Evolutionary conservation across 1,140 invertebrate species (phyloP).

Genomic region (Lordiphosa clarofinis): DNA sequence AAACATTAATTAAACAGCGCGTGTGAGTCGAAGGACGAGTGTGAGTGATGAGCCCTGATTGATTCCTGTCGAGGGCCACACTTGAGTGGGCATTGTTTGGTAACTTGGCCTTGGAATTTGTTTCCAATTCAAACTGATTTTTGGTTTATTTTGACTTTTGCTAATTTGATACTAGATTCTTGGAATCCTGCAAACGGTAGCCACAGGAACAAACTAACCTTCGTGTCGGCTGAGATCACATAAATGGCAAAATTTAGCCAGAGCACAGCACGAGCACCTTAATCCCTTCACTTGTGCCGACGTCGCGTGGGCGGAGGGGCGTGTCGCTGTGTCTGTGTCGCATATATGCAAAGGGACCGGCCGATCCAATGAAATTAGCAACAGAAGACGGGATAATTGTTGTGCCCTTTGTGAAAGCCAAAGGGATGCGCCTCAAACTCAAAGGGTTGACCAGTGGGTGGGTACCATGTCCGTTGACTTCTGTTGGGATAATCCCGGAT

Average conservation of each 20-base stretch:
- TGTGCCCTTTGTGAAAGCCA: constrained; percentile 15
- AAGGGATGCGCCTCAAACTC: constrained; percentile 1
- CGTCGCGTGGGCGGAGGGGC: constrained; percentile 56
- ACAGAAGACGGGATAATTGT: constrained; percentile 75
- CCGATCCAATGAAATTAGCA: constrained; percentile 70
- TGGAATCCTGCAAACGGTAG: constrained; percentile 36
- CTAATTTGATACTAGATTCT: constrained; percentile 39
- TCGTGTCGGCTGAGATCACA: constrained; percentile 39
- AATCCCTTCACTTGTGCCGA: constrained; percentile 51
- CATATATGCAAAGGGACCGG: constrained; percentile 31
- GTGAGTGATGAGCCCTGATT: constrained; percentile 78
- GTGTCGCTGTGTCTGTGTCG: constrained; percentile 40
- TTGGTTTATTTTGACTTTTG: constrained; percentile 43
- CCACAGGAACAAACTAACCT: constrained; percentile 8
- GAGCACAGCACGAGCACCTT: constrained; percentile 43
- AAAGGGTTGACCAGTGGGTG: constrained; percentile 28
- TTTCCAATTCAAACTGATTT: constrained; percentile 77
- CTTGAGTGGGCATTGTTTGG: constrained; percentile 65
- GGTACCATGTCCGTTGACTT: constrained; percentile 52
- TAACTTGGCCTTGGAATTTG: constrained; percentile 57
- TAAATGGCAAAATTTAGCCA: background rate
- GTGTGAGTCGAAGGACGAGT: constrained; percentile 15
- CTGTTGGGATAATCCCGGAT: constrained; percentile 71
- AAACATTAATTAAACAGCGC: constrained; percentile 74
- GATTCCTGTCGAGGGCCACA: constrained; percentile 72